Base-by-base conservation (phyloP, 2,888 invertebrate species). In the Schizotus pectinicornis region DNA sequence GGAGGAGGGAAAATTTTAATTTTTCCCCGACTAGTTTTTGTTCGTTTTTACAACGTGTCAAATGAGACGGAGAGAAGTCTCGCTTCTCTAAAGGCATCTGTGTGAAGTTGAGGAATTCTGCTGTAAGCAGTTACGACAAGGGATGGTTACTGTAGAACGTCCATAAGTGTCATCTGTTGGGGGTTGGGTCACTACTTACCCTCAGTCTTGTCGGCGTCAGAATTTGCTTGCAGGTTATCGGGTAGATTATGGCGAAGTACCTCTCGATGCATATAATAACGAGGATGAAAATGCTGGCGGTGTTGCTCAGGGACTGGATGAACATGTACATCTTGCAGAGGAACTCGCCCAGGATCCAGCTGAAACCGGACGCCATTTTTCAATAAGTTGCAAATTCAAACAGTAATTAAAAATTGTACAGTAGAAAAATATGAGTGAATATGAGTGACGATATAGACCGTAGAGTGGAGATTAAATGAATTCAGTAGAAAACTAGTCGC, bases 251-350 rank as follows among this genome's bases (percentile, higher is more conserved):
- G 45, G 93, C 94, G 74, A 94, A 88, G 77, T 94, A 94, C 63
- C 93, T 82, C 77, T 94, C 94, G 43, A 90, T 88, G 73, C 93
- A 93, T 62, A 94, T 92, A 45, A 94, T 91, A 33, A 95, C 91
- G 62, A 95, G 81, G 63, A 95, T 94, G 74, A 94, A 88, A 70
- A 94, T 92, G 11, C 95, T 94, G 1, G 94, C 93, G 1, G 94
- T 93, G 80, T 94, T 94, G 76, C 94, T 93, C 66, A 95, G 81
- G 8, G 92, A 90, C 77, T 94, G 91, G 12, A 94, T 88, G 76
- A 94, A 94, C 81, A 93, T 91, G 80, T 95, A 94, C 86, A 94
- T 89, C 78, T 93, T 93, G 81, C 95, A 96, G 63, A 95, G 82
- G 73, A 93, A 90, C 72, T 89, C 87, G 2, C 94, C 93, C 63